A percentile compares a stretch with the other conserved stretches of the same genome.
Conservation (phyloP, 2,797 vertebrate species). For the Eidolon dupreanum region DNA sequence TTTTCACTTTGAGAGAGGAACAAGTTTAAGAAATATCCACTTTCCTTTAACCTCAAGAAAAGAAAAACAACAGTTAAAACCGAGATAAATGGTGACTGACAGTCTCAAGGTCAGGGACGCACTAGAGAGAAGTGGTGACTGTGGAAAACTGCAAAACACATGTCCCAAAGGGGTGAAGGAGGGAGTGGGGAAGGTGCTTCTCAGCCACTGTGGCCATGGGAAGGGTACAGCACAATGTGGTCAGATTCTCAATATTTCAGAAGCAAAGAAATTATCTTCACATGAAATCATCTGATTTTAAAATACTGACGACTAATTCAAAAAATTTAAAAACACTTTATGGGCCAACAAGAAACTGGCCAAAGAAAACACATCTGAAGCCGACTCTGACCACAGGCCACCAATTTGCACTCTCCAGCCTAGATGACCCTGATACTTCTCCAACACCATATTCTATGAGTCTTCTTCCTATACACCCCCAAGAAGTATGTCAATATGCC, state of each 20-base stretch:
- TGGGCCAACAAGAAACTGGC: not conserved
- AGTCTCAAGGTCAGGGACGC: not conserved
- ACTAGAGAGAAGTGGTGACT: not conserved
- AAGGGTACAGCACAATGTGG: not conserved
- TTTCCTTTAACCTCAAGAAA: not conserved
- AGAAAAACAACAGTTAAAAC: not conserved
- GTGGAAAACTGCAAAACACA: not conserved
- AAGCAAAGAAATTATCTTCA: conserved; percentile 17
- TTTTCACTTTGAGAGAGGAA: not conserved
- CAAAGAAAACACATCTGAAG: conserved; percentile 43
- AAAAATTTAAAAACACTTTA: conserved; percentile 34
- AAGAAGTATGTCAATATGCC: not conserved
- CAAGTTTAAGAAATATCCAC: not conserved
- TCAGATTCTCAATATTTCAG: not conserved
- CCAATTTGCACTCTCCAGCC: not conserved
- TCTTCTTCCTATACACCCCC: not conserved
- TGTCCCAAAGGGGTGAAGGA: rapidly evolving
- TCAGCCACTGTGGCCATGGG: not conserved
- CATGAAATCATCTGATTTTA: conserved; percentile 3
- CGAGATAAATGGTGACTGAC: not conserved
- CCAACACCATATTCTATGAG: not conserved
- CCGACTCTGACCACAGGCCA: conserved; percentile 25
- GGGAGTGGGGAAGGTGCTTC: not conserved
- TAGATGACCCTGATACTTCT: not conserved
- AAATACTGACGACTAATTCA: conserved; percentile 45